Evolutionary conservation across 2,113 vertebrate species (phyloP).

Genomic region (Toxotes jaculatrix): DNA sequence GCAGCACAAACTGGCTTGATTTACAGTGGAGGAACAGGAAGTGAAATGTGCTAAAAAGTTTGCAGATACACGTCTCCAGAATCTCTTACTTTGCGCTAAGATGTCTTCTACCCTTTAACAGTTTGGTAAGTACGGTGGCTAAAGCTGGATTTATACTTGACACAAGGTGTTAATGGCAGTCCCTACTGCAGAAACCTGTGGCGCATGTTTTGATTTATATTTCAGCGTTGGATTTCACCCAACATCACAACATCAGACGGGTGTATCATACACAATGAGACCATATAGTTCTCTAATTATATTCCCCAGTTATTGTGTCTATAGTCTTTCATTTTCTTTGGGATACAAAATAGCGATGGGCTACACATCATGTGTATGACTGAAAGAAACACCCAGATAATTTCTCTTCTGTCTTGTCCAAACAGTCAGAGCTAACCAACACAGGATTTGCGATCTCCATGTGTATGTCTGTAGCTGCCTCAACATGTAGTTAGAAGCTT

Average conservation of each 20-base stretch:
- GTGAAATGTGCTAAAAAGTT: conserved; percentile 1
- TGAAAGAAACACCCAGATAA: neutral
- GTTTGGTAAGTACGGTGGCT: neutral
- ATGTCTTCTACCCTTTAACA: neutral
- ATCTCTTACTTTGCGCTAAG: neutral
- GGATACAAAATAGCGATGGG: neutral
- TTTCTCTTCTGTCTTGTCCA: neutral
- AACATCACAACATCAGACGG: neutral
- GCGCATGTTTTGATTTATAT: neutral
- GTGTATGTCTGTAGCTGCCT: neutral
- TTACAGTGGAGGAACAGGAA: neutral
- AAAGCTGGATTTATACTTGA: neutral
- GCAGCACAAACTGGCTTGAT: neutral
- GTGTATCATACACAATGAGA: neutral
- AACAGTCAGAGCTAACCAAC: neutral
- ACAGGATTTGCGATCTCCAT: neutral
- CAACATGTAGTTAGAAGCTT: neutral
- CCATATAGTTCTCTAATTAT: neutral
- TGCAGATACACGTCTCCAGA: neutral
- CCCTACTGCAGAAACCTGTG: neutral
- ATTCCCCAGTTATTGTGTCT: neutral
- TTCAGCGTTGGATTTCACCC: too few species aligned
- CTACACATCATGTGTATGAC: too few species aligned
- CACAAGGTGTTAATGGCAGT: neutral
- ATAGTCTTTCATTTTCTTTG: neutral